phyloP scores from a whole-genome alignment of 2,797 vertebrate species.

The Coregonus suidteri region DNA sequence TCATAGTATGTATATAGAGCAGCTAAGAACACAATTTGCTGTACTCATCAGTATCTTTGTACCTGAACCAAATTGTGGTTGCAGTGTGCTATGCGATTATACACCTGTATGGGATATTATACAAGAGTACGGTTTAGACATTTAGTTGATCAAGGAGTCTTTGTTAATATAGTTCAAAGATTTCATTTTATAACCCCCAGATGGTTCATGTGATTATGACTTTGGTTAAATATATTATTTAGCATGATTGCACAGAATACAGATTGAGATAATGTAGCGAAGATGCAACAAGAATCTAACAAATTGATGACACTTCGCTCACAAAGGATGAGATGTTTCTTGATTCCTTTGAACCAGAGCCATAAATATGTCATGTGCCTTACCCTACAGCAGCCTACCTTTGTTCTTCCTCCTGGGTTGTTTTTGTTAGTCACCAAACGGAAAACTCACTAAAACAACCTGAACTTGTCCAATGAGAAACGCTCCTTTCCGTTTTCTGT shows the following conservation, averaged over 20 bases:
- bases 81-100: too few species aligned
- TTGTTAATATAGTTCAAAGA: background rate
- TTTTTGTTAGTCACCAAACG: background rate
- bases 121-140: too few species aligned
- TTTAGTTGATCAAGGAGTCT: background rate
- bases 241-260: constrained; percentile 9
- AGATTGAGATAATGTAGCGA: background rate
- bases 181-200: background rate
- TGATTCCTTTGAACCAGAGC: constrained; percentile 1
- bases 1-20: too few species aligned
- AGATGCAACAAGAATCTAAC: background rate
- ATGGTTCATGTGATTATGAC: background rate
- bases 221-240: background rate
- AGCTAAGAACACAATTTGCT: too few species aligned
- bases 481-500: too few species aligned
- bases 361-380: constrained; percentile 25
- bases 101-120: too few species aligned
- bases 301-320: constrained; percentile 6
- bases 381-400: background rate
- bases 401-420: background rate
- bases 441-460: background rate
- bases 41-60: too few species aligned
- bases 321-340: background rate
- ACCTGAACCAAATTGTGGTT: too few species aligned
- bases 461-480: too few species aligned